A percentile compares a stretch with the other conserved stretches of the same genome.
Evolutionary conservation across 2,888 invertebrate genomes (phyloP).

Genomic region (Cecidostiba fungosa): DNA sequence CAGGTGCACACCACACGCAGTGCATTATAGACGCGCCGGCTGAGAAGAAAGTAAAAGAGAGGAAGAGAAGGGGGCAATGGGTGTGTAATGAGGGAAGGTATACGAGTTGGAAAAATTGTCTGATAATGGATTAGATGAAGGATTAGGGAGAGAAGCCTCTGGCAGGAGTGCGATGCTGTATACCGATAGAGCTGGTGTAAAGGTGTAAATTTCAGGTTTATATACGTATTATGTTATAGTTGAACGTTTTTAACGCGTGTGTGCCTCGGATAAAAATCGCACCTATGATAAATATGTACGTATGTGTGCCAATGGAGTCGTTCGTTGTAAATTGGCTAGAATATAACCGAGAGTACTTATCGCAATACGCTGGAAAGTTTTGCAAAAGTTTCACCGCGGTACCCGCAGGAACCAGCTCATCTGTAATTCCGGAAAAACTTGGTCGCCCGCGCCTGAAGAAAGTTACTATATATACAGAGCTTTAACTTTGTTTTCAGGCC

Average conservation of each 20-base stretch:
- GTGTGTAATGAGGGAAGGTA: background rate
- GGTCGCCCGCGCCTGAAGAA: background rate
- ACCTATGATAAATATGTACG: too few species aligned
- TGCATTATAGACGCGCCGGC: background rate
- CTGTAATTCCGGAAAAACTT: background rate
- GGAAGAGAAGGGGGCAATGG: background rate
- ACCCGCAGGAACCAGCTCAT: background rate
- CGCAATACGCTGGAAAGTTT: too few species aligned
- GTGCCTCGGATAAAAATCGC: too few species aligned
- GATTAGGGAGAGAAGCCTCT: background rate
- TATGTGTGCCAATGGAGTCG: too few species aligned
- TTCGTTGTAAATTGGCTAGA: too few species aligned
- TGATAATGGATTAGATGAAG: constrained; percentile 4
- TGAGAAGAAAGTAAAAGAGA: constrained; percentile 48
- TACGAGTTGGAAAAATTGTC: background rate
- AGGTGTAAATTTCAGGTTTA: too few species aligned
- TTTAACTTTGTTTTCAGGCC: background rate
- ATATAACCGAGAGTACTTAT: too few species aligned
- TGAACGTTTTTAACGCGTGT: too few species aligned
- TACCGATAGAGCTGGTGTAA: too few species aligned
- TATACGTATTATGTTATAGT: too few species aligned
- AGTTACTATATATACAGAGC: background rate
- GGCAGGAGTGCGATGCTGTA: too few species aligned
- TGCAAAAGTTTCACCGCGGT: too few species aligned
- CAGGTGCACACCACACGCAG: constrained; percentile 24